Conservation (phyloP, 1,140 invertebrate species). For the Andricus grossulariae region DNA sequence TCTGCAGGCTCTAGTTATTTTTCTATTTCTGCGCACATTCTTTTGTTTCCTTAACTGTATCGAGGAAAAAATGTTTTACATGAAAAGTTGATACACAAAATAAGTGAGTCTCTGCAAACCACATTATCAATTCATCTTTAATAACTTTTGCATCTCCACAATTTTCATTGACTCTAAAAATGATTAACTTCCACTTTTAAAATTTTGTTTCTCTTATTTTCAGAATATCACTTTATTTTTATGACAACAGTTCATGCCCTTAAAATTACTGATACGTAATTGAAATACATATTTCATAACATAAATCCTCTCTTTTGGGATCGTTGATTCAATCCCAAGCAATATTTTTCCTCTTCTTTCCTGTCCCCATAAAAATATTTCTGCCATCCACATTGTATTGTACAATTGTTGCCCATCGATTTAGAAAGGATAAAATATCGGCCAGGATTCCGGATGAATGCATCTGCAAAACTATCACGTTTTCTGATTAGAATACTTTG, state of each 20-base stretch:
- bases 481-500: neutral
- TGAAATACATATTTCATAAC: too few relatives aligned
- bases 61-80: neutral
- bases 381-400: neutral
- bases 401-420: neutral
- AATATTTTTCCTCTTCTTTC: neutral
- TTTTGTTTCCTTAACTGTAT: constrained; percentile 8
- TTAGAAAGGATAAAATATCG: constrained; percentile 4
- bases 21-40: neutral
- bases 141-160: neutral
- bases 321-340: constrained; percentile 7
- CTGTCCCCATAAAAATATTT: neutral
- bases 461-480: neutral
- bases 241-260: neutral
- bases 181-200: too few relatives aligned
- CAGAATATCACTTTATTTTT: neutral
- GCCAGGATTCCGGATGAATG: constrained; percentile 2
- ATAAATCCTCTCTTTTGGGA: neutral
- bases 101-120: neutral
- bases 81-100: constrained; percentile 8
- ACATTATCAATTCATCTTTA: neutral
- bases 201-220: neutral
- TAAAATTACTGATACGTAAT: neutral
- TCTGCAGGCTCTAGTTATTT: neutral
- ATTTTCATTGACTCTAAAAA: neutral